A percentile compares a stretch with the other conserved stretches of the same genome.
Evolutionary conservation across 2,888 invertebrate species (phyloP).

Genomic region (Argyresthia albistria): DNA sequence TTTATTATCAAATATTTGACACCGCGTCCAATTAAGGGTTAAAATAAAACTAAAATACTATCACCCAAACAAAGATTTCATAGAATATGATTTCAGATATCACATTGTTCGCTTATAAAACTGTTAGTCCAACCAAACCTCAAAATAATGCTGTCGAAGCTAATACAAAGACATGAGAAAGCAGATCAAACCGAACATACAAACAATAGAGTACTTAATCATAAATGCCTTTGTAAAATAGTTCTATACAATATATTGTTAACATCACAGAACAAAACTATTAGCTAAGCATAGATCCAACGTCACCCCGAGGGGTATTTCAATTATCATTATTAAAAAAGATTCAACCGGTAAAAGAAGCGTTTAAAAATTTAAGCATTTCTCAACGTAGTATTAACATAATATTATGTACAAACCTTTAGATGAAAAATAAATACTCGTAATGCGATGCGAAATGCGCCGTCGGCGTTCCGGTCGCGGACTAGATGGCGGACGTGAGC

Average conservation of each 20-base stretch:
- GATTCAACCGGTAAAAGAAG: conserved; percentile 6
- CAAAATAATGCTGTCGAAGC: not conserved
- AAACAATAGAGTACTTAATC: conserved; percentile 26
- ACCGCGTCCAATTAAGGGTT: no score
- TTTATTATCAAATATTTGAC: no score
- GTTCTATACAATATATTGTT: conserved; percentile 39
- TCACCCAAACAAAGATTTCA: not conserved
- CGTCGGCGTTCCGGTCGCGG: conserved; percentile 12
- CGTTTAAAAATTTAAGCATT: conserved; percentile 3
- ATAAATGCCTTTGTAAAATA: conserved; percentile 36
- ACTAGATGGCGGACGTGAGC: conserved; percentile 17
- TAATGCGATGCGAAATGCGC: conserved; percentile 11
- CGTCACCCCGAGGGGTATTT: not conserved
- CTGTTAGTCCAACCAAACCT: not conserved
- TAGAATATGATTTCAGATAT: not conserved
- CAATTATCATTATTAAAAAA: conserved; percentile 2
- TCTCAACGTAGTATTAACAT: conserved; percentile 6
- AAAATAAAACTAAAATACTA: not conserved
- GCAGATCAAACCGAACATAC: conserved; percentile 12
- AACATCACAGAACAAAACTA: conserved; percentile 61
- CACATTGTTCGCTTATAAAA: not conserved
- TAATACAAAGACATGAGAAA: conserved; percentile 7
- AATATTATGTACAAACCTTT: conserved; percentile 13
- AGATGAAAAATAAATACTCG: conserved; percentile 17
- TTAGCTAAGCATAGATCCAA: conserved; percentile 32